Percentiles rank a stretch among this genome's conserved stretches.
These are phyloP conservation scores for Catostylus mosaicus DNA, from an alignment of 30 jellyfish, hydroid and myxozoan species.

Conservation along the genomic window DNA sequence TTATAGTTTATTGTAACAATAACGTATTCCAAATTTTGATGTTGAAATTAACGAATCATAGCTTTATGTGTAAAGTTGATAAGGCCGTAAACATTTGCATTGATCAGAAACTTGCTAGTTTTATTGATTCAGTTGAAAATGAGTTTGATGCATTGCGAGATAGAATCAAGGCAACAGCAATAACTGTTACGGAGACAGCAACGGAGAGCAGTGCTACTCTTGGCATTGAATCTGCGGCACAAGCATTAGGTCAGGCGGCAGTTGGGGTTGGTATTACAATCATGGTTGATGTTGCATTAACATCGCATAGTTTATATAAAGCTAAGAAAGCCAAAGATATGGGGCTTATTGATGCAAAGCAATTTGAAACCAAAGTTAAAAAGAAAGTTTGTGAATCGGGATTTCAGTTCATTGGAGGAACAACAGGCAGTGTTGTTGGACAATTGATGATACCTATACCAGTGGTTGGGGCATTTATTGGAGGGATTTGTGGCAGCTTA, in stretches of 20 bases:
- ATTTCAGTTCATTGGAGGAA: constrained; percentile 96
- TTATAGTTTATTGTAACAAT: background rate
- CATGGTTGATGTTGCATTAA: constrained; percentile 88
- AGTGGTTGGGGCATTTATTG: constrained; percentile 95
- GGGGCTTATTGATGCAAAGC: constrained; percentile 81
- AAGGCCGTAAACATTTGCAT: constrained; percentile 31
- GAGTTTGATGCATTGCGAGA: constrained; percentile 43
- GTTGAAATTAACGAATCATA: background rate
- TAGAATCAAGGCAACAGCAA: constrained; percentile 83
- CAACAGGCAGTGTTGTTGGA: constrained; percentile 98
- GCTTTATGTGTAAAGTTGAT: constrained; percentile 12
- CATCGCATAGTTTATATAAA: constrained; percentile 85
- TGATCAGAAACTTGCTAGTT: constrained; percentile 51
- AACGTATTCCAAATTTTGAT: background rate
- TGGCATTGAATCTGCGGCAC: constrained; percentile 98
- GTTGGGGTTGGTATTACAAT: constrained; percentile 91
- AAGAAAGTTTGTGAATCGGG: constrained; percentile 97
- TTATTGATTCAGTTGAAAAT: constrained; percentile 27
- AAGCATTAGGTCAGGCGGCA: constrained; percentile 92
- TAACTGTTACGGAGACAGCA: constrained; percentile 89
- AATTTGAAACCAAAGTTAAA: constrained; percentile 79
- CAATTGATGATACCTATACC: constrained; percentile 96
- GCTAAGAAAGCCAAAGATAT: constrained; percentile 88
- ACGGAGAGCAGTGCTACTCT: constrained; percentile 97
- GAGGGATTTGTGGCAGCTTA: constrained; percentile 98